phyloP scores from a whole-genome alignment of 2,888 invertebrate species.

The Eledona agricola region DNA sequence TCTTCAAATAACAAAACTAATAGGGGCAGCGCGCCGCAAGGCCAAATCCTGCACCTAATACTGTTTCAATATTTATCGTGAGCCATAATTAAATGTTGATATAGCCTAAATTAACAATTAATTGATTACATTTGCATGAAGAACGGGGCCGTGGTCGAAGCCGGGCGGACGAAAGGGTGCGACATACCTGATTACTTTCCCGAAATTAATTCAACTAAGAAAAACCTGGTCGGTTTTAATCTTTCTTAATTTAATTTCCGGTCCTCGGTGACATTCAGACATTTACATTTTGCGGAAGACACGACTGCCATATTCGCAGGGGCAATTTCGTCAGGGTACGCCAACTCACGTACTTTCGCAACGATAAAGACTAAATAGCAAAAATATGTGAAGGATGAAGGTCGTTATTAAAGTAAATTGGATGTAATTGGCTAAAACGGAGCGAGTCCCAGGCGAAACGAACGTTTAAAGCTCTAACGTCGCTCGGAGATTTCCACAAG shows the following conservation, averaged over 20 bases:
- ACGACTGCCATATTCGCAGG: conserved; percentile 29
- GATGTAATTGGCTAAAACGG: conserved; percentile 29
- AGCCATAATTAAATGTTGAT: conserved; percentile 33
- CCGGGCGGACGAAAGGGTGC: not conserved
- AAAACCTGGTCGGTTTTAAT: conserved; percentile 6
- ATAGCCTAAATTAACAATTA: conserved; percentile 30
- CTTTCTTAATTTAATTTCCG: conserved; percentile 24
- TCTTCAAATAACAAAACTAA: conserved; percentile 39
- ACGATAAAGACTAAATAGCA: conserved; percentile 22
- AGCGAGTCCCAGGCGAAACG: conserved; percentile 9
- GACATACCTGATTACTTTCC: not conserved
- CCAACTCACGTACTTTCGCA: conserved; percentile 22
- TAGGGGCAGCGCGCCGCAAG: conserved; percentile 18
- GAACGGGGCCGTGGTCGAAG: not conserved
- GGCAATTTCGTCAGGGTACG: conserved; percentile 23
- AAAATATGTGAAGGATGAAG: conserved; percentile 30
- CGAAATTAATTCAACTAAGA: not conserved
- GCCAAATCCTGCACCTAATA: conserved; percentile 29
- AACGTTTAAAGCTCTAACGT: conserved; percentile 7
- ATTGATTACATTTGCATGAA: conserved; percentile 27
- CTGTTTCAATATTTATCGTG: conserved; percentile 32
- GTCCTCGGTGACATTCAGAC: conserved; percentile 19
- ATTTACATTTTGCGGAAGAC: conserved; percentile 29
- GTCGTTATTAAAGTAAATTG: conserved; percentile 28
- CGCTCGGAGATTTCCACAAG: conserved; percentile 17